Evolutionary conservation across 2,797 vertebrate species (phyloP).

Genomic region (Coreius guichenoti): DNA sequence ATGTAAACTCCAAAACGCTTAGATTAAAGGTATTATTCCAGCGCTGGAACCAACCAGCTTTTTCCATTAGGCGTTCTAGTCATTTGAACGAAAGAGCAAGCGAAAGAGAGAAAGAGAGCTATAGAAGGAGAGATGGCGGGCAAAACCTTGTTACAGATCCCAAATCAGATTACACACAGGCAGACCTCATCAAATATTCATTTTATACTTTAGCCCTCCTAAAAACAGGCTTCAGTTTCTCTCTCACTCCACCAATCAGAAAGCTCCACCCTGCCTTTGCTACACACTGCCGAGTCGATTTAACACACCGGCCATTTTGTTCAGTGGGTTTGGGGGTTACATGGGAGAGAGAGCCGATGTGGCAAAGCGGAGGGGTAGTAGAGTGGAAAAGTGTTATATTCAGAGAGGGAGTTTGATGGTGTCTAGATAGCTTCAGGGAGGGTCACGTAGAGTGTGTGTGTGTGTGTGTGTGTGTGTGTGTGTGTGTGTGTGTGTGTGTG

Average conservation of each 20-base stretch:
- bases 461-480: slow-evolving; percentile 27
- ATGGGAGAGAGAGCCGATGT: slow-evolving; percentile 1
- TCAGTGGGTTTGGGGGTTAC: slow-evolving; percentile 14
- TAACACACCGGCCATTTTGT: slow-evolving; percentile 55
- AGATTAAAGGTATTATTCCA: slow-evolving; percentile 82
- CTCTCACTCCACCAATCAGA: slow-evolving; percentile 52
- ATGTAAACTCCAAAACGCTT: slow-evolving; percentile 80
- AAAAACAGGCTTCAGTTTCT: slow-evolving; percentile 71
- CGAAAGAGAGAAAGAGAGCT: slow-evolving; percentile 9
- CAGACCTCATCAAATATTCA: slow-evolving; percentile 87
- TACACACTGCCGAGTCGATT: slow-evolving; percentile 36
- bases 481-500: slow-evolving; percentile 9
- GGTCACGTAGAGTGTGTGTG: slow-evolving; percentile 28
- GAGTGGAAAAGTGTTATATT: slow-evolving; percentile 26
- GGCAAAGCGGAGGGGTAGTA: not conserved
- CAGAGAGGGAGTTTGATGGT: slow-evolving; percentile 26
- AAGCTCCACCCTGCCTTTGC: slow-evolving; percentile 20
- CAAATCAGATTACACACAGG: slow-evolving; percentile 83
- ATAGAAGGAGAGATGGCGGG: slow-evolving; percentile 55
- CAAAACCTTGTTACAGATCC: slow-evolving; percentile 83
- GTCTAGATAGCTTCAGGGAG: slow-evolving; percentile 37
- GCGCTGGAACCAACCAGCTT: slow-evolving; percentile 76
- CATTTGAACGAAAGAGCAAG: not conserved
- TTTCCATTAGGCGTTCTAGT: slow-evolving; percentile 57
- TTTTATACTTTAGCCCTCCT: slow-evolving; percentile 78